Evolutionary conservation across 2,797 vertebrate genomes (phyloP).

Genomic region (Microctenopoma lineatum): DNA sequence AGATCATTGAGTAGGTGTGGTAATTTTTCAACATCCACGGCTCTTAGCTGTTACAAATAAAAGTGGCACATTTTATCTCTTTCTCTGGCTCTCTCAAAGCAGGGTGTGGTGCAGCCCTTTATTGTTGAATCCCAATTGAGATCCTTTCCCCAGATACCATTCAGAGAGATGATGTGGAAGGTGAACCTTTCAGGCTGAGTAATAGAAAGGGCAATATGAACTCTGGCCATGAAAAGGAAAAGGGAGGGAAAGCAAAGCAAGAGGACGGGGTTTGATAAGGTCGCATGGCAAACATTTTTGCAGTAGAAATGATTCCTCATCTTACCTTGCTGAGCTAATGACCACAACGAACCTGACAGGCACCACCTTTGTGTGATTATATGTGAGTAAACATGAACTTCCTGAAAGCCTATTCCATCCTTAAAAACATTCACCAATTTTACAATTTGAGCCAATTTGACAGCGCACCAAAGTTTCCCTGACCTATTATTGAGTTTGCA

Average conservation of each 20-base stretch:
- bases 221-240: slow-evolving; percentile 51
- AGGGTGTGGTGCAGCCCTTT: slow-evolving; percentile 14
- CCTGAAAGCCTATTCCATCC: slow-evolving; percentile 31
- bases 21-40: slow-evolving; percentile 26
- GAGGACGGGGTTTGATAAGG: slow-evolving; percentile 56
- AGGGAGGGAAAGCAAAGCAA: slow-evolving; percentile 22
- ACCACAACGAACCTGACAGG: slow-evolving; percentile 28
- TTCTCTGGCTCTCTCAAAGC: background rate
- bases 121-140: slow-evolving; percentile 30
- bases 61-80: slow-evolving; percentile 34
- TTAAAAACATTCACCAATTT: slow-evolving; percentile 39
- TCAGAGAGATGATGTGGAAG: slow-evolving; percentile 43
- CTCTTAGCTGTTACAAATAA: slow-evolving; percentile 33
- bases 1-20: slow-evolving; percentile 36
- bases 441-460: slow-evolving; percentile 34
- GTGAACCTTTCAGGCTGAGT: slow-evolving; percentile 57
- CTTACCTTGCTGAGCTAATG: slow-evolving; percentile 46
- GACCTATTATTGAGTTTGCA: slow-evolving; percentile 32
- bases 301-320: slow-evolving; percentile 34
- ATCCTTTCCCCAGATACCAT: slow-evolving; percentile 49
- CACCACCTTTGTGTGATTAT: slow-evolving; percentile 24
- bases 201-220: slow-evolving; percentile 57
- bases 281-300: slow-evolving; percentile 53
- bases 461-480: slow-evolving; percentile 27
- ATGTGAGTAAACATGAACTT: slow-evolving; percentile 9